phyloP scores from a whole-genome alignment of 1,140 invertebrate species.

The Eumeta japonica region DNA sequence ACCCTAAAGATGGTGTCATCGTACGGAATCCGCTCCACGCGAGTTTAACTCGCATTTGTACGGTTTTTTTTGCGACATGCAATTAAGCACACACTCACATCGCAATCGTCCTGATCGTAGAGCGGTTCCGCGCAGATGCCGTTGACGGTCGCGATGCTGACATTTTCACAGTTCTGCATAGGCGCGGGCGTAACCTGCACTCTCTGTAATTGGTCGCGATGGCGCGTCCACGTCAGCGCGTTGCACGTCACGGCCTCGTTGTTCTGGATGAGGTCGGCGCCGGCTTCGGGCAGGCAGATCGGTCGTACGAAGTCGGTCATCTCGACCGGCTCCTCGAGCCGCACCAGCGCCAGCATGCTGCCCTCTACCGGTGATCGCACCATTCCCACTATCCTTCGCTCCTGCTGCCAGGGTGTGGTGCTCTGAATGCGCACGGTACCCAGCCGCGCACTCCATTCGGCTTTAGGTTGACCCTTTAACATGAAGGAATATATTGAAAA shows the following conservation, averaged over 20 bases:
- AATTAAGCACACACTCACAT: too few relatives aligned
- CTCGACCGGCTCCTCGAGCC: constrained; percentile 72
- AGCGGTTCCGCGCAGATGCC: constrained; percentile 80
- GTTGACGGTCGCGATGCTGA: constrained; percentile 78
- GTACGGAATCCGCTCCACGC: too few relatives aligned
- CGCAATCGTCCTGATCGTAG: constrained; percentile 76
- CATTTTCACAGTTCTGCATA: constrained; percentile 80
- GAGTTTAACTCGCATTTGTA: too few relatives aligned
- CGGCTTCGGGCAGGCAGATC: constrained; percentile 68
- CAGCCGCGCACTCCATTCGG: constrained; percentile 78
- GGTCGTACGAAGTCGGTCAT: constrained; percentile 82
- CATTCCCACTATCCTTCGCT: constrained; percentile 81
- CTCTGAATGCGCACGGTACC: constrained; percentile 75
- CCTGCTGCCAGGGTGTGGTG: constrained; percentile 83
- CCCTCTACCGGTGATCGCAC: constrained; percentile 87
- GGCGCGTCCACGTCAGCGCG: constrained; percentile 79
- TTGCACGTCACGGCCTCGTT: constrained; percentile 64
- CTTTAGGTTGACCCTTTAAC: constrained; percentile 72
- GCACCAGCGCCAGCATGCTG: constrained; percentile 77
- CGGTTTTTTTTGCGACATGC: too few relatives aligned
- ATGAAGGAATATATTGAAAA: constrained; percentile 1
- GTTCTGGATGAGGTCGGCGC: constrained; percentile 33
- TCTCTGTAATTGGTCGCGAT: constrained; percentile 75
- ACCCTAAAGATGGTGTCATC: too few relatives aligned
- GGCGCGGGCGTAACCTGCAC: constrained; percentile 70